These are phyloP conservation scores for Crax fasciolata DNA, from an alignment of 2,797 vertebrate genomes.

Conservation along the genomic window DNA sequence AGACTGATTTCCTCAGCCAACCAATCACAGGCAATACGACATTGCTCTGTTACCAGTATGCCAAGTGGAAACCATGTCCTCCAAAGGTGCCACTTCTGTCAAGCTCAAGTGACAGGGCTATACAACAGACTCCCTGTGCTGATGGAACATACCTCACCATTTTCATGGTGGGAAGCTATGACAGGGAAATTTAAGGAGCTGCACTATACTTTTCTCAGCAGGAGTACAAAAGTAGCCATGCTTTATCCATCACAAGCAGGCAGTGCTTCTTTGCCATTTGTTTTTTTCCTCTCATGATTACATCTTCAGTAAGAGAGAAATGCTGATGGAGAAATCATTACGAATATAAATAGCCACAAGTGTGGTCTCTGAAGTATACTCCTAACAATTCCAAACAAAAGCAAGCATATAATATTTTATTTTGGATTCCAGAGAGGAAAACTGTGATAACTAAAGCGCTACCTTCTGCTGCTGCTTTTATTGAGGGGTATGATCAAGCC, in stretches of 20 bases:
- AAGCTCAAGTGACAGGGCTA: background rate
- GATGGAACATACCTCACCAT: background rate
- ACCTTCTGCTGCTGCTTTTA: background rate
- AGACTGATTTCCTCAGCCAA: background rate
- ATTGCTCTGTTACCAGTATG: background rate
- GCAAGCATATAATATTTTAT: background rate
- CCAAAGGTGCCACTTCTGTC: background rate
- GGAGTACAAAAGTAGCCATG: background rate
- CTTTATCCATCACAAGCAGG: background rate
- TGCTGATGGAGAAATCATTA: background rate
- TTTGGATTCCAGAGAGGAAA: constrained; percentile 14
- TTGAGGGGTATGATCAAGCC: background rate
- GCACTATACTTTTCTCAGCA: background rate
- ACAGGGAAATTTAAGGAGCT: background rate
- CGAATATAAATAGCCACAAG: background rate
- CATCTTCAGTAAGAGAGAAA: background rate
- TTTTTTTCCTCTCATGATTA: background rate
- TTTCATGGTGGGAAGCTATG: background rate
- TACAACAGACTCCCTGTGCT: background rate
- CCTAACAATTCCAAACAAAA: background rate
- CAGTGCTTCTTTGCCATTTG: background rate
- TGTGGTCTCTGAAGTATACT: background rate
- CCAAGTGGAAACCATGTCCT: background rate
- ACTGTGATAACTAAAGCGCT: background rate
- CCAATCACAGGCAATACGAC: background rate